phyloP scores from a whole-genome alignment of 2,113 vertebrate genomes.

The Etia nguti region DNA sequence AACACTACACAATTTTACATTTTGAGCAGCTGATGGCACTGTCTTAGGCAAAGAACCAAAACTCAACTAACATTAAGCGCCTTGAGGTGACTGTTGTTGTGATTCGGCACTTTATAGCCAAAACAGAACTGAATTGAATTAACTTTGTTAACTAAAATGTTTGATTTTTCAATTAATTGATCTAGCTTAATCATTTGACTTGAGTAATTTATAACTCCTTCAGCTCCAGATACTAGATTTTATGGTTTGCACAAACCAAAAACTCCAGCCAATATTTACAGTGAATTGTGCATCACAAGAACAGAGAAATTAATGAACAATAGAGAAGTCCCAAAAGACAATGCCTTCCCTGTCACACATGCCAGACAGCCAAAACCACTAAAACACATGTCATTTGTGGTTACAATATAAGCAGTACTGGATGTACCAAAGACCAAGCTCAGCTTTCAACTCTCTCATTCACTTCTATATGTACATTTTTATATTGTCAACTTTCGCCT shows the following conservation, averaged over 20 bases:
- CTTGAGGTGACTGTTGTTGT: background rate
- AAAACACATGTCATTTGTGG: background rate
- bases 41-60: background rate
- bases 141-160: background rate
- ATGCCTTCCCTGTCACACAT: constrained; percentile 6
- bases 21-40: background rate
- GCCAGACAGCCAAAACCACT: background rate
- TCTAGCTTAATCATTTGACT: background rate
- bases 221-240: background rate
- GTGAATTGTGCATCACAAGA: background rate
- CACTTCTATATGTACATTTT: background rate
- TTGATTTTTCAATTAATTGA: background rate
- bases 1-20: background rate
- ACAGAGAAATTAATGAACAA: background rate
- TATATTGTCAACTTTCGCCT: background rate
- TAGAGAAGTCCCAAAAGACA: constrained; percentile 9
- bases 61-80: background rate
- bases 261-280: background rate
- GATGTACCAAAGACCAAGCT: constrained; percentile 1
- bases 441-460: background rate
- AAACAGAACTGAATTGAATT: background rate
- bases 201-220: background rate
- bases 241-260: background rate
- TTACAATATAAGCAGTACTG: constrained; percentile 22
- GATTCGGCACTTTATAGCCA: background rate